These are phyloP conservation scores for Capitulum mitella DNA, from an alignment of 2,888 invertebrate species.

Conservation along the genomic window DNA sequence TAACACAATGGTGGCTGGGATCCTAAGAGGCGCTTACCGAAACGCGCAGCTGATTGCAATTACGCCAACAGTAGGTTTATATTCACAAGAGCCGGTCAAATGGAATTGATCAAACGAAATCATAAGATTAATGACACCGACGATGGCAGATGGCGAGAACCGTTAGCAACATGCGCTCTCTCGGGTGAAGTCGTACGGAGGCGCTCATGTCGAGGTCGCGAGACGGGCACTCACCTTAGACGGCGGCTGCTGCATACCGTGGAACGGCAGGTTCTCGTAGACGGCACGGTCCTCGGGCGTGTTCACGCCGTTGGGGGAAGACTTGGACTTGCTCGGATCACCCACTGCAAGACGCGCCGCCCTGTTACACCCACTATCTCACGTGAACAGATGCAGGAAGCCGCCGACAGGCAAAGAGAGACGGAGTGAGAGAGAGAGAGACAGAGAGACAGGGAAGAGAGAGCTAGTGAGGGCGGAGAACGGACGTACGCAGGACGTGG, in stretches of 20 bases:
- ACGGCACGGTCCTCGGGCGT: constrained; percentile 70
- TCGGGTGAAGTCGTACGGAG: constrained; percentile 10
- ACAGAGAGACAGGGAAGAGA: constrained; percentile 3
- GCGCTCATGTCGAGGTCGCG: constrained; percentile 26
- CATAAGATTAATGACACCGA: neutral
- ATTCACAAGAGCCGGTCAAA: neutral
- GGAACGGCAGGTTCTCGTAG: constrained; percentile 92
- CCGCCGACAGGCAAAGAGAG: neutral
- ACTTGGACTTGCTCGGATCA: constrained; percentile 7
- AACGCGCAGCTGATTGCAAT: too few relatives aligned
- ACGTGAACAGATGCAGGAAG: neutral
- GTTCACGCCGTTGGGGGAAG: constrained; percentile 5
- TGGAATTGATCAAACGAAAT: neutral
- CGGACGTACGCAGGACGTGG: neutral
- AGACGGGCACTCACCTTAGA: constrained; percentile 67
- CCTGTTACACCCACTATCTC: neutral
- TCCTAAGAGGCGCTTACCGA: neutral
- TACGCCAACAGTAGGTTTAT: neutral
- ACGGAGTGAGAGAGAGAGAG: constrained; percentile 23
- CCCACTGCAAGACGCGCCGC: constrained; percentile 4
- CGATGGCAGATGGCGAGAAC: neutral
- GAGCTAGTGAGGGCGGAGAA: constrained; percentile 5
- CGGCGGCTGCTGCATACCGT: constrained; percentile 85
- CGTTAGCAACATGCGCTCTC: constrained; percentile 15
- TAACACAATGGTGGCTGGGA: neutral